Evolutionary conservation across 2,113 vertebrate species (phyloP), one percentile per base, ranked within the genome.

Genomic region (Pluvialis apricaria): DNA sequence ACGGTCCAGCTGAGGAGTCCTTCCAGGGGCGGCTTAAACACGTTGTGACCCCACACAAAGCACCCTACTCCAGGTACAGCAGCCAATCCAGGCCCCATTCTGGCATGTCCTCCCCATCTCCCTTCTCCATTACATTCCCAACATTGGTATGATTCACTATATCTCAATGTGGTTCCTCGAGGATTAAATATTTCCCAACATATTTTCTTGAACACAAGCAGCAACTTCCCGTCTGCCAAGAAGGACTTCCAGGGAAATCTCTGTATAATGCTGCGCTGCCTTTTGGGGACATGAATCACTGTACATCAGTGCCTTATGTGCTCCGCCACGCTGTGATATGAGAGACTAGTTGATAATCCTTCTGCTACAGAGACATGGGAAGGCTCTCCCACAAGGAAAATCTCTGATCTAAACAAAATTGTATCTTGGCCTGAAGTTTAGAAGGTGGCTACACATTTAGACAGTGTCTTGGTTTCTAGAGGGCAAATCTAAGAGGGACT

Each of bases 31-130:
- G 11, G 47, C 20, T 70, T 15, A 69, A 80, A 60, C 22, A 47
- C 0, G 0, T 7, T 58, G 26, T 19, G 65, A 84, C 10, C 21
- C 25, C 32, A 54, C 3, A 1, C 34, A 70, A 45, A 88, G 38
- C 25, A 49, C 13, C 21, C 29, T 16, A 3, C n/a, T n/a, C 24
- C 77, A 82, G 26, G 24, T 55, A 71, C 25, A 62, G 45, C 60
- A 29, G 20, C n/a, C 55, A 86, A 62, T 28, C 10, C 51, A 45
- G 42, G 11, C 57, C 45, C 8, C 36, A 13, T 57, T 80, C 40
- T 66, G 32, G 9, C 2, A 0, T 3, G 3, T 51, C 55, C 45
- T 73, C 31, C 25, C 9, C 2, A 0, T 54, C 32, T 29, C 22
- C 62, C 19, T 79, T 86, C 49, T 75, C 40, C 24, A 13, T 32